Percentiles rank a stretch among this genome's conserved stretches.
phyloP scores from a whole-genome alignment of 1,140 invertebrate species.

The Macrostomum lignano region DNA sequence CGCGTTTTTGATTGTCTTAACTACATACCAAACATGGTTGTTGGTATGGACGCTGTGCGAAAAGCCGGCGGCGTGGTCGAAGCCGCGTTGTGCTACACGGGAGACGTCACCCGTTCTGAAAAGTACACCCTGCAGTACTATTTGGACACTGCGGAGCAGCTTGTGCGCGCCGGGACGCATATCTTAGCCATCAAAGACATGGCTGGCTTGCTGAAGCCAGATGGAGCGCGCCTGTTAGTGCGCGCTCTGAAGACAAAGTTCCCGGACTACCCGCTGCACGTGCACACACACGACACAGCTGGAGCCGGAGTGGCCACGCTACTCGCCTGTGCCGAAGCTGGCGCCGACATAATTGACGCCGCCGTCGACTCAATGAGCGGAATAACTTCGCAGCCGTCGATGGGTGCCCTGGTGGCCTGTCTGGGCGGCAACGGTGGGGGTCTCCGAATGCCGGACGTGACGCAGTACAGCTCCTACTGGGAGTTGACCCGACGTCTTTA shows the following conservation, averaged over 20 bases:
- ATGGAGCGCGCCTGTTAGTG: conserved; percentile 59
- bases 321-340: conserved; percentile 66
- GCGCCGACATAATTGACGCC: conserved; percentile 86
- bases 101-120: conserved; percentile 59
- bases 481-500: too few species aligned
- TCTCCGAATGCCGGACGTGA: too few species aligned
- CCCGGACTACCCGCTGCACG: conserved; percentile 78
- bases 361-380: conserved; percentile 97
- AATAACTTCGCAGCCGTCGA: conserved; percentile 76
- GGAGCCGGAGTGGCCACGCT: conserved; percentile 77
- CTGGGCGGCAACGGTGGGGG: too few species aligned
- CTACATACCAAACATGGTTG: conserved; percentile 76
- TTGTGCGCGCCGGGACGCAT: conserved; percentile 88
- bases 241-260: conserved; percentile 58
- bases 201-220: conserved; percentile 85
- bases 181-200: conserved; percentile 92
- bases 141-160: conserved; percentile 54
- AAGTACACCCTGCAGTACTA: conserved; percentile 95
- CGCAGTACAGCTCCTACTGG: too few species aligned
- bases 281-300: conserved; percentile 91
- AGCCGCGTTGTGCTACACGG: conserved; percentile 88
- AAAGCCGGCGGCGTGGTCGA: conserved; percentile 85
- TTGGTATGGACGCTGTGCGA: conserved; percentile 90
- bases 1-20: conserved; percentile 92
- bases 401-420: conserved; percentile 81